These are phyloP conservation scores for Tenualosa thibaudeaui DNA, from an alignment of 2,797 vertebrate genomes.

Conservation along the genomic window DNA sequence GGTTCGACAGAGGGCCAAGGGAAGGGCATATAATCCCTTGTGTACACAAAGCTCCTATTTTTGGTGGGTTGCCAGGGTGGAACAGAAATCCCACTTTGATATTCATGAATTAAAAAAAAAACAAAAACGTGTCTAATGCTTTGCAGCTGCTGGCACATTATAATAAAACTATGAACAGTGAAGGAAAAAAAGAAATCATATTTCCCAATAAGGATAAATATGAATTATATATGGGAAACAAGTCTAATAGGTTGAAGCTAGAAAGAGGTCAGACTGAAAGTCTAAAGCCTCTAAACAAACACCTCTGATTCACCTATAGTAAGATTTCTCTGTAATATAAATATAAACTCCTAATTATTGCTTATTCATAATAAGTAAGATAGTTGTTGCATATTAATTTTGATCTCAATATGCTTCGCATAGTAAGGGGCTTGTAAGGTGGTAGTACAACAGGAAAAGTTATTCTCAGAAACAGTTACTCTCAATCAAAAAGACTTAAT, in stretches of 20 bases:
- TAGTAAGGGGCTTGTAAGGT: too few species aligned
- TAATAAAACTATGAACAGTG: background rate
- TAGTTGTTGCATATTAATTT: too few species aligned
- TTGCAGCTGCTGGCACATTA: background rate
- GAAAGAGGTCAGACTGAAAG: background rate
- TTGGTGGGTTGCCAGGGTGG: background rate
- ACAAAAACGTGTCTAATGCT: background rate
- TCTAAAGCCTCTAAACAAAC: background rate
- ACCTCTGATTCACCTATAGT: background rate
- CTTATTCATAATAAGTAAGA: too few species aligned
- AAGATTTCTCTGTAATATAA: background rate
- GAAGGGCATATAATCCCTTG: background rate
- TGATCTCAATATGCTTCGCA: too few species aligned
- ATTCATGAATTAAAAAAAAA: constrained; percentile 1
- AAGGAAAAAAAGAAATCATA: background rate
- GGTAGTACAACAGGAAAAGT: too few species aligned
- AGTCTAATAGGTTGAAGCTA: background rate
- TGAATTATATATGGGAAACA: background rate
- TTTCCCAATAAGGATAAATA: background rate
- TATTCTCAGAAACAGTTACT: too few species aligned
- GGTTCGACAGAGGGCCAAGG: background rate
- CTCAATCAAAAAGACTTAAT: too few species aligned
- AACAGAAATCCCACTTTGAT: constrained; percentile 11
- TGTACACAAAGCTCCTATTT: constrained; percentile 2
- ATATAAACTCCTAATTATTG: too few species aligned